phyloP scores from a whole-genome alignment of 2,113 vertebrate species.

The Brienomyrus brachyistius region DNA sequence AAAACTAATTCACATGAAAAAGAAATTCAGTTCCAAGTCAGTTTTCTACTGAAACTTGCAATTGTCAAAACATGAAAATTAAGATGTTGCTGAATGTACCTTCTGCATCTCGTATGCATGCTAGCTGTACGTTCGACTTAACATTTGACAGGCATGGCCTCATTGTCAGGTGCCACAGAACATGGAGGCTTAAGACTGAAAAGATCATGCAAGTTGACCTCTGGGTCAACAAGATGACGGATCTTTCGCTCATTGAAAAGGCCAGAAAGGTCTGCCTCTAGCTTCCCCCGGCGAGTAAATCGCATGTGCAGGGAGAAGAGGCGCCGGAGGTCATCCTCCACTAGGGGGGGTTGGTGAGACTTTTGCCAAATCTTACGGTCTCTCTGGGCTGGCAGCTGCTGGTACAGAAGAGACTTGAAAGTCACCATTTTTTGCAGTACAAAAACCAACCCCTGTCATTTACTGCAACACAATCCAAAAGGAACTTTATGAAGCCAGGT shows the following conservation, averaged over 20 bases:
- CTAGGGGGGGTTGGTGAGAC: conserved; percentile 30
- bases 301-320: conserved; percentile 61
- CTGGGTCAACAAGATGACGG: conserved; percentile 55
- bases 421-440: neutral
- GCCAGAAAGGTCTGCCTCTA: conserved; percentile 58
- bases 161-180: neutral
- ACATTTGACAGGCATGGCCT: neutral
- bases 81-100: too few species aligned
- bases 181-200: conserved; percentile 48
- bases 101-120: too few species aligned
- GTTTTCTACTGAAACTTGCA: too few species aligned
- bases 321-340: conserved; percentile 58
- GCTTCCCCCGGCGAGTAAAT: conserved; percentile 49
- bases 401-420: conserved; percentile 11
- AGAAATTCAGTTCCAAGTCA: too few species aligned
- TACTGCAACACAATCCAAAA: neutral
- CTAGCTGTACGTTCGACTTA: too few species aligned
- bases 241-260: conserved; percentile 71
- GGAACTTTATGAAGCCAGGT: neutral
- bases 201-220: conserved; percentile 60
- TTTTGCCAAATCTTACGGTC: conserved; percentile 56
- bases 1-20: too few species aligned
- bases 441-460: neutral
- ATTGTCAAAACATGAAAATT: too few species aligned
- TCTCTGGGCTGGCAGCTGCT: conserved; percentile 42